Percentiles rank a stretch among this genome's conserved stretches.
Conservation (phyloP, 1,140 invertebrate species). For the Melitaea cinxia region DNA sequence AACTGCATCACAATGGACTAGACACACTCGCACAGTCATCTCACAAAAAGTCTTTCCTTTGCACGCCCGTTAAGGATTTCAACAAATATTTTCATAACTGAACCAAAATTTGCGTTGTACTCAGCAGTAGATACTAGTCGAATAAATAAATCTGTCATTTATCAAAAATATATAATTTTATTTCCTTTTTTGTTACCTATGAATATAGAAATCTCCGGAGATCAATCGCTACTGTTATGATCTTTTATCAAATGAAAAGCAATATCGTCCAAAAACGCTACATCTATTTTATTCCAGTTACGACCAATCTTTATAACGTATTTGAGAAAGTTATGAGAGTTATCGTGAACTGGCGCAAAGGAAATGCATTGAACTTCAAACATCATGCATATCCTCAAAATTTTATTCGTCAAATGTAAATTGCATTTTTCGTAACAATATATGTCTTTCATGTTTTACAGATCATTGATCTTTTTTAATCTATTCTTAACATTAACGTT, state of each 20-base stretch:
- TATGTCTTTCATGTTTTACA: not conserved
- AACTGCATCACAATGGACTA: conserved; percentile 72
- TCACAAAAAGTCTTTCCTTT: conserved; percentile 61
- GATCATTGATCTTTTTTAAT: not conserved
- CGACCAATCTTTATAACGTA: conserved; percentile 49
- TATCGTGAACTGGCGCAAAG: conserved; percentile 52
- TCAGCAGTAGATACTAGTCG: conserved; percentile 56
- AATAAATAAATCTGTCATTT: conserved; percentile 51
- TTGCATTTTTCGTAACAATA: conserved; percentile 23
- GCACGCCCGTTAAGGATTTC: conserved; percentile 56
- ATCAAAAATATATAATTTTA: conserved; percentile 59
- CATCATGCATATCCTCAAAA: conserved; percentile 48
- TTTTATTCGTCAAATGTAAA: conserved; percentile 48
- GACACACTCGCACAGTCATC: conserved; percentile 59
- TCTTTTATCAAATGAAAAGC: conserved; percentile 41
- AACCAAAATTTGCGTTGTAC: conserved; percentile 69
- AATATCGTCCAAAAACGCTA: conserved; percentile 44
- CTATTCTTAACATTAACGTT: too few relatives aligned
- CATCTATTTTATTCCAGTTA: conserved; percentile 43
- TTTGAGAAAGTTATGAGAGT: conserved; percentile 52
- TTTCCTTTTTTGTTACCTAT: conserved; percentile 54
- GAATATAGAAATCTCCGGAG: conserved; percentile 54
- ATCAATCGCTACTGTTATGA: conserved; percentile 39
- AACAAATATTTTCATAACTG: conserved; percentile 78
- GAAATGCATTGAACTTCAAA: conserved; percentile 53